Conservation (phyloP, 2,113 vertebrate species). For the Neogobius melanostomus region DNA sequence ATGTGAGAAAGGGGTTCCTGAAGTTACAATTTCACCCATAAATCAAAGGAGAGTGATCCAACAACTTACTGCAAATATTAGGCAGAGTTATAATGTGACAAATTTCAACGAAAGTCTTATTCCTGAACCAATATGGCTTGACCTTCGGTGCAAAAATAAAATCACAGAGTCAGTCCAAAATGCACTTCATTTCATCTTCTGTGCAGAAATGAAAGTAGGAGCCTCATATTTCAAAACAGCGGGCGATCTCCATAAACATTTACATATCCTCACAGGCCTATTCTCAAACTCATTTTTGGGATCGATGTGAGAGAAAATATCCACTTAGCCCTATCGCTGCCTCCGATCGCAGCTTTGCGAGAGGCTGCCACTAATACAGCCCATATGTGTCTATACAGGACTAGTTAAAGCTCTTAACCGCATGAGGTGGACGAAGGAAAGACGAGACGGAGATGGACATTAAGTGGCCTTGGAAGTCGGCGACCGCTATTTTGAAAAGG, state of each 20-base stretch:
- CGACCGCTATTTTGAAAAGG: conserved; percentile 61
- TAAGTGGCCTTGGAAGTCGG: conserved; percentile 66
- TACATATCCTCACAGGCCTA: conserved; percentile 79
- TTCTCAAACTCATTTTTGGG: conserved; percentile 73
- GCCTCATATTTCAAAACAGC: conserved; percentile 65
- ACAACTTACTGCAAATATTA: too few species aligned
- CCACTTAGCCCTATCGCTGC: conserved; percentile 79
- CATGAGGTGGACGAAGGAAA: conserved; percentile 71
- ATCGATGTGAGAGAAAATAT: conserved; percentile 74
- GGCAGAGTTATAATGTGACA: too few species aligned
- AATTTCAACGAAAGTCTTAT: too few species aligned
- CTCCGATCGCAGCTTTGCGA: conserved; percentile 71
- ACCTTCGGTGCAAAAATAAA: neutral
- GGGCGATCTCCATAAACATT: conserved; percentile 73
- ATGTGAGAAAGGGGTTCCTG: too few species aligned
- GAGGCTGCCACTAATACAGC: conserved; percentile 76
- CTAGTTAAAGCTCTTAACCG: conserved; percentile 78
- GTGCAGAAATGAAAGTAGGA: conserved; percentile 51
- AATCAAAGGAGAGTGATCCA: too few species aligned
- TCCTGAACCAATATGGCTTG: too few species aligned
- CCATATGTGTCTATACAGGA: conserved; percentile 73
- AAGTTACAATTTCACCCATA: too few species aligned
- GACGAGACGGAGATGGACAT: conserved; percentile 64
- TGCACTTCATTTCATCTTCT: conserved; percentile 67
- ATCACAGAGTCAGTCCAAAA: neutral